Evolutionary conservation across 2,888 invertebrate genomes (phyloP), one percentile per base, ranked within the genome.

Genomic region (Macropis europaea): DNA sequence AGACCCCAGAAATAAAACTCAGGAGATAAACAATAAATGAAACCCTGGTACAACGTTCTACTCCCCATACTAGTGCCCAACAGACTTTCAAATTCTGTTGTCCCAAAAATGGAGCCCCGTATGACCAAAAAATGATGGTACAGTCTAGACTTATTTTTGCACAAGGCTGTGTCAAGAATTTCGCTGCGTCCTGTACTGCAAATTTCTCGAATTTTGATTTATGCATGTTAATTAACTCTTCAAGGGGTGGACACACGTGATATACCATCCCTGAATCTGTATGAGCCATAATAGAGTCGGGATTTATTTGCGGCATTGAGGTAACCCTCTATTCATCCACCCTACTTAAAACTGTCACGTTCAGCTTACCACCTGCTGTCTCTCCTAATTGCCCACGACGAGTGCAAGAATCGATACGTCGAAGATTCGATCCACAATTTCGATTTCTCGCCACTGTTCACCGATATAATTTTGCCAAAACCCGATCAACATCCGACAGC

Each of bases 311-410:
- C 73, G 83, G 85, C 77, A 76, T 86, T 84, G 86, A 82, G 86
- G 84, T 82, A 73, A 70, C 81, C 86, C 82, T 80, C 76, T 53
- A 73, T 75, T 81, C 81, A 73, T 73, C 67, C 64, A 57, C 82
- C 83, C 82, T 72, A 76, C 82, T 77, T 81, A 84, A 88, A 87
- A 84, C 87, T 88, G 88, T 88, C 88, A 88, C 66, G 72, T 73
- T 73, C 88, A 88, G 88, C 72, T 70, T 76, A 76, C 86, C 84
- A 71, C 87, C 88, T 81, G 81, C 77, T 74, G 86, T 60, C 79
- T 66, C 54, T 40, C 63, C 83, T 86, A 87, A 88, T 88, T 85
- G 82, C 82, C 74, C 59, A 63, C 74, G 67, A 54, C 68, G 79
- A 47, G 73, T 67, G 59, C 67, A 47, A 68, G 73, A 73, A 82